phyloP scores from a whole-genome alignment of 2,113 vertebrate species.

The Atherinomorus stipes region DNA sequence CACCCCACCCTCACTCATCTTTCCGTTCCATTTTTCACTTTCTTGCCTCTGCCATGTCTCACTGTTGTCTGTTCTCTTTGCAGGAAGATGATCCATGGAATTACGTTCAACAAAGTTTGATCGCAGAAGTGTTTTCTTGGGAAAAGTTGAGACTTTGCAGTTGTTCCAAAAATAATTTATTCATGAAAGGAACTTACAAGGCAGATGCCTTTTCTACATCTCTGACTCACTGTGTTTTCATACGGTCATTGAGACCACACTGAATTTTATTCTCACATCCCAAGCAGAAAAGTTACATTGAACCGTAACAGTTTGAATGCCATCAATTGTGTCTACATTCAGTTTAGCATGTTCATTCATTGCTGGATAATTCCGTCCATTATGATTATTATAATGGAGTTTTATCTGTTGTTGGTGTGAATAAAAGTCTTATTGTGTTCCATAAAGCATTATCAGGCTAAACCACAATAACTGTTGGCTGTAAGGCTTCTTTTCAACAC shows the following conservation, averaged over 20 bases:
- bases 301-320: conserved; percentile 37
- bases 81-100: conserved; percentile 42
- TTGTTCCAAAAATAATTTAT: not conserved
- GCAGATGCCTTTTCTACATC: not conserved
- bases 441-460: conserved; percentile 50
- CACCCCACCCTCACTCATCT: conserved; percentile 76
- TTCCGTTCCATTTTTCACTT: conserved; percentile 74
- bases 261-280: conserved; percentile 15
- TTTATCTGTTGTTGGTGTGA: conserved; percentile 62
- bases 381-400: conserved; percentile 43
- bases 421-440: conserved; percentile 52
- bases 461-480: conserved; percentile 40
- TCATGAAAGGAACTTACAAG: not conserved
- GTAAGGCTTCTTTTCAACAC: conserved; percentile 32
- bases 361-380: conserved; percentile 62
- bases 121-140: not conserved
- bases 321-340: conserved; percentile 46
- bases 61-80: conserved; percentile 48
- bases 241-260: conserved; percentile 14
- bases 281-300: conserved; percentile 37
- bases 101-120: not conserved
- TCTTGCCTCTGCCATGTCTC: conserved; percentile 64
- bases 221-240: not conserved
- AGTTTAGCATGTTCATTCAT: conserved; percentile 53
- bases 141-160: not conserved